These are phyloP conservation scores for Acrocera orbiculus DNA, from an alignment of 2,888 invertebrate species.

Conservation along the genomic window DNA sequence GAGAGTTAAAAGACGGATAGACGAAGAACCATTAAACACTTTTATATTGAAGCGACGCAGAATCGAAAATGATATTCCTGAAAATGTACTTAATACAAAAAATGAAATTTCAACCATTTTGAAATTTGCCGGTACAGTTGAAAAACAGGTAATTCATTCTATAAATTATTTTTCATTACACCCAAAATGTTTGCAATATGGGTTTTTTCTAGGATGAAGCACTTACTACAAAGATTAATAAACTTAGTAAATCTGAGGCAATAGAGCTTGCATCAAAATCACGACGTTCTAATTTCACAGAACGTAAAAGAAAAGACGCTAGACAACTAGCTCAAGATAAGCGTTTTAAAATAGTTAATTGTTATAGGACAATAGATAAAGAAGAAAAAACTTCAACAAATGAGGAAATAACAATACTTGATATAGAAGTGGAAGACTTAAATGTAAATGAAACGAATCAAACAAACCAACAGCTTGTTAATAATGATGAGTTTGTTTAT, in stretches of 20 bases:
- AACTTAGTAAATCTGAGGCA: conserved; percentile 33
- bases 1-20: conserved; percentile 52
- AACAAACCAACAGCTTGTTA: not conserved
- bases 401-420: conserved; percentile 36
- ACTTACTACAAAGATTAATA: conserved; percentile 31
- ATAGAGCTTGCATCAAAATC: conserved; percentile 34
- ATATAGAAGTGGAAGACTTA: conserved; percentile 31
- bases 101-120: conserved; percentile 42
- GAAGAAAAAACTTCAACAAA: conserved; percentile 9
- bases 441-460: not conserved
- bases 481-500: conserved; percentile 38
- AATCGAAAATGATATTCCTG: conserved; percentile 12
- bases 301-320: conserved; percentile 32
- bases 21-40: conserved; percentile 52
- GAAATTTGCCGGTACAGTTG: conserved; percentile 55
- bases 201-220: conserved; percentile 36
- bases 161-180: not conserved
- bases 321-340: conserved; percentile 33
- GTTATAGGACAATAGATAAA: conserved; percentile 31
- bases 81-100: conserved; percentile 14
- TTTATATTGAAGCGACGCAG: conserved; percentile 52
- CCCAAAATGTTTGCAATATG: too few species aligned
- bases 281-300: conserved; percentile 29
- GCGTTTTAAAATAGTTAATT: conserved; percentile 42
- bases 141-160: conserved; percentile 37